Evolutionary conservation across 2,797 vertebrate species (phyloP).

Genomic region (Poliocrania exsul): DNA sequence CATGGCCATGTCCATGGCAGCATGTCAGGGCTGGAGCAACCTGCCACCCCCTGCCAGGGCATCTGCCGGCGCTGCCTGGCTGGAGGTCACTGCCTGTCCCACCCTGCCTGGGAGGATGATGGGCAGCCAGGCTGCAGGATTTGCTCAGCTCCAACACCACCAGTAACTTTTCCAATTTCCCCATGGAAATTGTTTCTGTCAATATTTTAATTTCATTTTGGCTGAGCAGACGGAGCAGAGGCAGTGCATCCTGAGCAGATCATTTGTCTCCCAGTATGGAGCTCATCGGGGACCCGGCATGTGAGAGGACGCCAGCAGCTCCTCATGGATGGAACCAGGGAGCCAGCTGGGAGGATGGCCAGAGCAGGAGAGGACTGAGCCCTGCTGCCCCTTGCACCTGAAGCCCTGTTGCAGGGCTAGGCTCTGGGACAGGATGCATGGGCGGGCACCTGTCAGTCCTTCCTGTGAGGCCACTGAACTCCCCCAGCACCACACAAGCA

Average conservation of each 20-base stretch:
- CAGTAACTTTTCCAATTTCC: not conserved
- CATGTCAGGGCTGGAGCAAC: rapidly evolving
- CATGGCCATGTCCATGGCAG: not conserved
- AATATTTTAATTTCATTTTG: constrained; percentile 35
- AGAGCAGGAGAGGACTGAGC: not conserved
- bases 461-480: rapidly evolving
- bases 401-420: not conserved
- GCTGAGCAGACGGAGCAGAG: not conserved
- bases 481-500: rapidly evolving
- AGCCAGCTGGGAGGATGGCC: rapidly evolving
- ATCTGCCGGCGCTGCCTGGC: rapidly evolving
- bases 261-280: not conserved
- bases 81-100: not conserved
- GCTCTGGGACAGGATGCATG: rapidly evolving
- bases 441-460: not conserved
- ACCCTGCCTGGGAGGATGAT: rapidly evolving
- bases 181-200: constrained; percentile 39
- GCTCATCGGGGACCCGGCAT: rapidly evolving
- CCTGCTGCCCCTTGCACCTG: rapidly evolving
- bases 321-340: not conserved
- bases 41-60: rapidly evolving
- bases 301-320: rapidly evolving
- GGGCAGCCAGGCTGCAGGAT: not conserved
- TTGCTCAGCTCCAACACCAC: rapidly evolving
- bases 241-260: not conserved